These are phyloP conservation scores for Drosophila azteca DNA, from an alignment of 1,140 invertebrate species.

Conservation along the genomic window DNA sequence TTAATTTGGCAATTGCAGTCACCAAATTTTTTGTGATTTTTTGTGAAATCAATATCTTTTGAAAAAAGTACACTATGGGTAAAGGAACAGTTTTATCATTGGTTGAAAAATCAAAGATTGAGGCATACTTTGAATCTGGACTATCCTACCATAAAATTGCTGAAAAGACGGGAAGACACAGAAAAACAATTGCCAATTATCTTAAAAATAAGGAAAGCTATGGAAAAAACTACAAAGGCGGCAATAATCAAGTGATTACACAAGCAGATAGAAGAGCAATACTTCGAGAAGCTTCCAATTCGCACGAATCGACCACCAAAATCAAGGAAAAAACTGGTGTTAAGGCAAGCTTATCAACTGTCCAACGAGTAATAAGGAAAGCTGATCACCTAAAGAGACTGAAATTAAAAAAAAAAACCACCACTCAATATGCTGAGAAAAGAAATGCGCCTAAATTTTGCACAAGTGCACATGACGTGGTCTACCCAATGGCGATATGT, in stretches of 20 bases:
- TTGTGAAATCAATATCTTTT: background rate
- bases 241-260: no score
- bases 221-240: slow-evolving; percentile 1
- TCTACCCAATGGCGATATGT: no score
- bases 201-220: slow-evolving; percentile 29
- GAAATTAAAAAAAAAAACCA: no score
- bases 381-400: no score
- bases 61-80: slow-evolving; percentile 11
- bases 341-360: slow-evolving; percentile 4
- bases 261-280: no score
- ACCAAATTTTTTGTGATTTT: slow-evolving; percentile 6
- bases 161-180: slow-evolving; percentile 14
- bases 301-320: slow-evolving; percentile 1
- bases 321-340: slow-evolving; percentile 2
- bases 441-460: no score
- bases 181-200: slow-evolving; percentile 26
- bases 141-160: no score
- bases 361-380: background rate
- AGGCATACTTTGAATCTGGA: slow-evolving; percentile 1
- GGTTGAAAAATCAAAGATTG: slow-evolving; percentile 26
- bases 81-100: slow-evolving; percentile 26
- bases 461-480: no score
- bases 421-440: no score
- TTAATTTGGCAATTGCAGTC: slow-evolving; percentile 17
- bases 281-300: slow-evolving; percentile 5